Base-by-base conservation (phyloP, 2,888 invertebrate genomes). In the Megalurothrips usitatus region DNA sequence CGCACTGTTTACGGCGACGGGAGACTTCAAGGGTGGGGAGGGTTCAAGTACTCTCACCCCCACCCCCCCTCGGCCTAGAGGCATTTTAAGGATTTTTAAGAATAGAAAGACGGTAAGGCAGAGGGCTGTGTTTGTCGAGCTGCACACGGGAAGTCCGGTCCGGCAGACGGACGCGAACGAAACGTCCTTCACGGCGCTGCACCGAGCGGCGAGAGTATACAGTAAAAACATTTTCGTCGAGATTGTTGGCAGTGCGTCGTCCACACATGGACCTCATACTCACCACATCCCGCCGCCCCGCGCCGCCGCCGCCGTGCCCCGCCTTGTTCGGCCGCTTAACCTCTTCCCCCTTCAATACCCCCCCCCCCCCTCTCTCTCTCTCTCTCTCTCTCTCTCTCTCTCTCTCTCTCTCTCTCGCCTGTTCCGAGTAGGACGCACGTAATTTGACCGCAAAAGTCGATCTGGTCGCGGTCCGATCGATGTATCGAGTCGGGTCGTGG, bases 391-490 rank as follows among this genome's bases (percentile, higher is more conserved):
- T 43, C 34, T 43, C 34, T 43, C 34, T 43, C 34, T 43, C 34
- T 43, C 34, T 43, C 34, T 43, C 34, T 43, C 34, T 43, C 34
- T 43, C 34, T 43, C 34, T 43, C 6, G 3, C 34, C 34, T 58
- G 58, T 58, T 58, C 58, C 58, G 58, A 58, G 58, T n/a, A 19
- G 58, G 58, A 58, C 68, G 68, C 52, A 19, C 68, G 68, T 75
- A 75, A 75, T 75, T 75, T 26, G 68, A 75, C 68, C 68, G 68
- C 68, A 75, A 75, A 75, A 75, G 68, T 75, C 68, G 68, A 75
- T 75, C 68, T 75, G 68, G 68, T 75, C 68, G 58, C 14, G 58
- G 58, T 14, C 34, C 58, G 58, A 58, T 75, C 68, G 68, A 75
- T 75, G 23, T 75, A 75, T 75, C 68, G 68, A 23, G 26, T 43